phyloP scores from a whole-genome alignment of 1,140 invertebrate genomes.

The Mamestra configurata region DNA sequence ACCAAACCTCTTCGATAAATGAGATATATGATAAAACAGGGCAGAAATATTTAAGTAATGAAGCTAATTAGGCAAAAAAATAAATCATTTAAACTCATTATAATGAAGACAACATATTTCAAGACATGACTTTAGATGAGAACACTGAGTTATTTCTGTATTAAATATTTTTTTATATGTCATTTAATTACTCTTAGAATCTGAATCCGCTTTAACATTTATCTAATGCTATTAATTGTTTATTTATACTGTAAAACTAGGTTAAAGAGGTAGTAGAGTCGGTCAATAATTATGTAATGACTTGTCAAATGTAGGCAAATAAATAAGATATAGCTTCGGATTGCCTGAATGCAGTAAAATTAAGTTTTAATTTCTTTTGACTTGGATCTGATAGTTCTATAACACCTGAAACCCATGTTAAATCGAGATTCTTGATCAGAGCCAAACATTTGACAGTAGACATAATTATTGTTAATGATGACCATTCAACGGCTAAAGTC shows the following conservation, averaged over 20 bases:
- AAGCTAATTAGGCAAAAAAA: neutral
- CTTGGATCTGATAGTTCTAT: neutral
- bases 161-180: neutral
- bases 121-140: neutral
- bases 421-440: neutral
- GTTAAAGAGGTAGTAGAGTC: slow-evolving; percentile 30
- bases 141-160: neutral
- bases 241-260: slow-evolving; percentile 16
- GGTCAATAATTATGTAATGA: slow-evolving; percentile 26
- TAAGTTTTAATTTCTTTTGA: neutral
- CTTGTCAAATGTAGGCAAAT: slow-evolving; percentile 16
- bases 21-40: neutral
- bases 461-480: neutral
- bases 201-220: neutral
- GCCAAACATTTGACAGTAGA: neutral
- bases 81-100: neutral
- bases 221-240: slow-evolving; percentile 13
- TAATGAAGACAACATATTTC: neutral
- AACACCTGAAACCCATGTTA: slow-evolving; percentile 4
- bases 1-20: neutral
- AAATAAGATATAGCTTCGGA: neutral
- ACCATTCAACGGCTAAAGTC: neutral
- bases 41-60: neutral
- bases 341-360: too few species aligned
- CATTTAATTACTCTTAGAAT: neutral